These are phyloP conservation scores for Trichogramma evanescens DNA, from an alignment of 2,888 invertebrate genomes.

Conservation along the genomic window DNA sequence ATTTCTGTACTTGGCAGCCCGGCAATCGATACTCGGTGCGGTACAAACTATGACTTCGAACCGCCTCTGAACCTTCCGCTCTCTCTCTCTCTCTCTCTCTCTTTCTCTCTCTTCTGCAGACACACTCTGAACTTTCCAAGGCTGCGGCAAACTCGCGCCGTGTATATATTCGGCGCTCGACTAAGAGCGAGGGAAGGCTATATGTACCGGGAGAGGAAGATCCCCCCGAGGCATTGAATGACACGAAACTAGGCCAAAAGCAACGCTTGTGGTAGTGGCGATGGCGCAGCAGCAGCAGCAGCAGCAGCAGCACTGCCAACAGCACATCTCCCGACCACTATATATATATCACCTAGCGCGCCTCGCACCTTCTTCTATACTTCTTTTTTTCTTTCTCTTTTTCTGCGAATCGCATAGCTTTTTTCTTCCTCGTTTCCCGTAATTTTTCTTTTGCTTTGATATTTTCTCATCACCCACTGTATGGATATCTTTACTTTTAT, in stretches of 20 bases:
- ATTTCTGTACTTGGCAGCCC: too few relatives aligned
- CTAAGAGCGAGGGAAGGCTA: not conserved
- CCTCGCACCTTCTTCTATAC: slow-evolving; percentile 6
- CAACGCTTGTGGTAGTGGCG: not conserved
- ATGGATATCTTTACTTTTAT: not conserved
- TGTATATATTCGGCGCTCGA: not conserved
- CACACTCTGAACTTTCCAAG: slow-evolving; percentile 19
- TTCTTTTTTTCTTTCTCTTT: not conserved
- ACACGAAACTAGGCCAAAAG: slow-evolving; percentile 17
- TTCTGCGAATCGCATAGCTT: not conserved
- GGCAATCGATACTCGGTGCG: too few relatives aligned
- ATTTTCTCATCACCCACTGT: not conserved
- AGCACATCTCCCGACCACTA: not conserved
- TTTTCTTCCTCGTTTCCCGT: slow-evolving; percentile 3
- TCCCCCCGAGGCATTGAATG: slow-evolving; percentile 12
- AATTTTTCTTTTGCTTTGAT: slow-evolving; percentile 1
- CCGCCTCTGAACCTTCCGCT: not conserved
- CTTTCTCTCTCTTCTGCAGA: not conserved
- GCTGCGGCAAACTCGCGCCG: slow-evolving; percentile 3
- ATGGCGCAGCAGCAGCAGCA: not conserved
- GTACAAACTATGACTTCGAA: too few relatives aligned
- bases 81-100: not conserved
- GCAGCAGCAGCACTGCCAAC: not conserved
- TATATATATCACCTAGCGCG: not conserved
- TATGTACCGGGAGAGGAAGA: not conserved